phyloP scores from a whole-genome alignment of 2,797 vertebrate species.

The Oryzias dopingdopingensis region DNA sequence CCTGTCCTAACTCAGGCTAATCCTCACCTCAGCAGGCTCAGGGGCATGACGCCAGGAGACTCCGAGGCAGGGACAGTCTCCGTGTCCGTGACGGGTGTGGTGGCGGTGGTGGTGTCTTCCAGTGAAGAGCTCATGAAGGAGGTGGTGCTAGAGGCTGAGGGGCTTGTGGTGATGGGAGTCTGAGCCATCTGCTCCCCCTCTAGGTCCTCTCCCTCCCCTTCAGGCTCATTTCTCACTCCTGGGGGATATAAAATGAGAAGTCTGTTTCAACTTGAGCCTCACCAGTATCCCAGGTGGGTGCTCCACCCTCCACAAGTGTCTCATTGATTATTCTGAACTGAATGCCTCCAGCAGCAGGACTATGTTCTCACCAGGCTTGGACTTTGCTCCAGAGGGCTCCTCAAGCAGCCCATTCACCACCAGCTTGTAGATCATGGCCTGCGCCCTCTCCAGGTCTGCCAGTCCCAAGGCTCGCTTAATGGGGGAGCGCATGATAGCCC shows the following conservation, averaged over 20 bases:
- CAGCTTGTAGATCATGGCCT: constrained; percentile 96
- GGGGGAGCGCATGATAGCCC: constrained; percentile 94
- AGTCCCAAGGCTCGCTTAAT: constrained; percentile 92
- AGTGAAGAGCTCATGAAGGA: constrained; percentile 99
- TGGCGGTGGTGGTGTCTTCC: constrained; percentile 97
- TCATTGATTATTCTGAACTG: no score
- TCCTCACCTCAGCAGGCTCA: constrained; percentile 91
- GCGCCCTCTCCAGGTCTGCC: constrained; percentile 92
- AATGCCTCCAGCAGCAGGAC: no score
- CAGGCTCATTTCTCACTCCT: constrained; percentile 80
- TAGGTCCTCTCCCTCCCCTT: constrained; percentile 79
- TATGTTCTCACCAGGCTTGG: constrained; percentile 79
- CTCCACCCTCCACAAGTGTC: no score
- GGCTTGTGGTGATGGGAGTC: constrained; percentile 95
- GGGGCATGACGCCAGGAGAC: constrained; percentile 96
- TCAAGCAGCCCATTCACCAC: constrained; percentile 92
- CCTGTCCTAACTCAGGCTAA: neutral
- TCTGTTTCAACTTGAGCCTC: no score
- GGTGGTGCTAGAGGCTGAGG: constrained; percentile 96
- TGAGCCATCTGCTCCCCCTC: constrained; percentile 89
- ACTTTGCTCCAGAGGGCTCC: constrained; percentile 83
- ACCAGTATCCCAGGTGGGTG: no score
- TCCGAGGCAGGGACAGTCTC: constrained; percentile 94
- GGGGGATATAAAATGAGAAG: neutral
- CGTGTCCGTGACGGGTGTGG: constrained; percentile 94